These are phyloP conservation scores for Solea solea DNA, from an alignment of 2,113 vertebrate genomes.

Conservation along the genomic window DNA sequence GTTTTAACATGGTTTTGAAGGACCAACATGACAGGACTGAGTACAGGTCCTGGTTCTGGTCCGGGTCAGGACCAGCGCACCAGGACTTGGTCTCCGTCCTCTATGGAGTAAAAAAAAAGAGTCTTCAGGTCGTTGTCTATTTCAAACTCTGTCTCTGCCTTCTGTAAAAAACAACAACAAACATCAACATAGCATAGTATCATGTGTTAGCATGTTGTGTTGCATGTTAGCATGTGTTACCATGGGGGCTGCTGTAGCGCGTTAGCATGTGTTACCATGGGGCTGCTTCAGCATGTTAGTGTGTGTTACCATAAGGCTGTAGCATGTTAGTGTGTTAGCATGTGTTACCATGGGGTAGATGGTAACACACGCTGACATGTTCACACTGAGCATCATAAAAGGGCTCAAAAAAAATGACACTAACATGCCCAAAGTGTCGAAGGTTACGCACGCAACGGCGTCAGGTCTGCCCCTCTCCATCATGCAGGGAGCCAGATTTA, in stretches of 20 bases:
- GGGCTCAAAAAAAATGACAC: too few species aligned
- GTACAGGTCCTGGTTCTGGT: not conserved
- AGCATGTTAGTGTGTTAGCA: not conserved
- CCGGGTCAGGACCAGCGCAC: slow-evolving; percentile 87
- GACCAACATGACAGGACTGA: not conserved
- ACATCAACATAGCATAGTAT: not conserved
- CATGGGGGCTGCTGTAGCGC: not conserved
- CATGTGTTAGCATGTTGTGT: not conserved
- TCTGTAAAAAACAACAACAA: slow-evolving; percentile 67
- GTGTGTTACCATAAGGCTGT: not conserved
- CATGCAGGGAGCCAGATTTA: too few species aligned
- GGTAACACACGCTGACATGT: too few species aligned
- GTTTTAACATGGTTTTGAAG: too few species aligned
- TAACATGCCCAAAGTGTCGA: too few species aligned
- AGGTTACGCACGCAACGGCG: too few species aligned
- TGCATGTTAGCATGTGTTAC: not conserved
- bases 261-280: too few species aligned
- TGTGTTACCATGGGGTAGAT: not conserved
- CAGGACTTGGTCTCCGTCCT: slow-evolving; percentile 88
- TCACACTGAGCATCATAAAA: too few species aligned
- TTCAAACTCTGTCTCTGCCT: slow-evolving; percentile 87
- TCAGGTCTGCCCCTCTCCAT: too few species aligned
- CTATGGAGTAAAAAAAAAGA: slow-evolving; percentile 91
- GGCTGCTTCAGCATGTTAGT: not conserved
- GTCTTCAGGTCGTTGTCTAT: slow-evolving; percentile 91